phyloP scores from a whole-genome alignment of 2,113 vertebrate species.

The Bubo bubo region DNA sequence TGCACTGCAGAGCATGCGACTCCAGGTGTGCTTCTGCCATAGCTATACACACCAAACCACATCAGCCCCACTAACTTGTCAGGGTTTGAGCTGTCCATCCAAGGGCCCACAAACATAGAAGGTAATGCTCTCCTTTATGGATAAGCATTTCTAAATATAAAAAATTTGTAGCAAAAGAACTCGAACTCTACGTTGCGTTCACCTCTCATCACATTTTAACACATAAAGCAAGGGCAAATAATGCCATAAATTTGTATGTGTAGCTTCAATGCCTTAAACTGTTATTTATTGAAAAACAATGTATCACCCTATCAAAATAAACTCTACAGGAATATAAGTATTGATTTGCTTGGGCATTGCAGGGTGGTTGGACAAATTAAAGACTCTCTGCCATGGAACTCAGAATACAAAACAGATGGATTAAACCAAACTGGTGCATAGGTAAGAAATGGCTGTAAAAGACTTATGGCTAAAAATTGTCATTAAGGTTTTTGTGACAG shows the following conservation, averaged over 20 bases:
- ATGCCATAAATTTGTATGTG: neutral
- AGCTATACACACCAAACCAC: neutral
- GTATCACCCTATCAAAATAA: slow-evolving; percentile 16
- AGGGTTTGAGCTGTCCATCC: neutral
- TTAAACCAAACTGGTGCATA: neutral
- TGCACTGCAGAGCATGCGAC: neutral
- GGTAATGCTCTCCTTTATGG: neutral
- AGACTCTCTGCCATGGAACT: neutral
- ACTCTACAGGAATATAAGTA: slow-evolving; percentile 4
- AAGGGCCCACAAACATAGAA: neutral
- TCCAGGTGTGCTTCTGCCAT: neutral
- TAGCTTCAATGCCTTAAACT: neutral
- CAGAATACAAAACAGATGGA: slow-evolving; percentile 2
- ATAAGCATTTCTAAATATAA: neutral
- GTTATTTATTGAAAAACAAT: slow-evolving; percentile 24
- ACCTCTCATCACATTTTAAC: neutral
- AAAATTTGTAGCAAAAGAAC: neutral
- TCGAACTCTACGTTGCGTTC: neutral
- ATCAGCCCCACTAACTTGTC: neutral
- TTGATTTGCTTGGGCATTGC: neutral
- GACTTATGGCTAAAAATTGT: neutral
- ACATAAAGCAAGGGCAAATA: neutral
- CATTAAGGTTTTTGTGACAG: neutral
- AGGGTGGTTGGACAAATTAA: neutral
- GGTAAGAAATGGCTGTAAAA: neutral